Evolutionary conservation across 1,140 invertebrate species (phyloP).

Genomic region (Euschistus heros): DNA sequence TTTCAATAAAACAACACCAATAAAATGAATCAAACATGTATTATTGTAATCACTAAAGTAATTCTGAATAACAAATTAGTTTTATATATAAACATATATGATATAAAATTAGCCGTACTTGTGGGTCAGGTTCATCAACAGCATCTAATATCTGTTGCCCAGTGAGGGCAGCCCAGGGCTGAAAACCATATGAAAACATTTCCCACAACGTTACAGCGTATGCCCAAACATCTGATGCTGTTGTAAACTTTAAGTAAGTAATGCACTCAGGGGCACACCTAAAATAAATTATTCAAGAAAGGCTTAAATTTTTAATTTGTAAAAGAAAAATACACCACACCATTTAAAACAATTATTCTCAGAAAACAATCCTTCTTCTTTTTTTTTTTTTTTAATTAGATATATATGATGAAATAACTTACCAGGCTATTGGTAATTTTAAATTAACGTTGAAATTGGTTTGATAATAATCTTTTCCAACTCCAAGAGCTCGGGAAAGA

Average conservation of each 20-base stretch:
- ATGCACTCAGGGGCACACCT: conserved; percentile 97
- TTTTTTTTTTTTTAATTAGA: too few relatives aligned
- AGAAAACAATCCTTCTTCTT: too few relatives aligned
- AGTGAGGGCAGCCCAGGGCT: conserved; percentile 91
- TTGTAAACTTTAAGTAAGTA: conserved; percentile 89
- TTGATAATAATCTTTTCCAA: conserved; percentile 98
- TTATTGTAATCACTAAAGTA: too few relatives aligned
- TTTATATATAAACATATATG: too few relatives aligned
- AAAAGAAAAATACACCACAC: background rate
- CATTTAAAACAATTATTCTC: too few relatives aligned
- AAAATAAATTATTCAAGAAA: background rate
- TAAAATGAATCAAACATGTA: too few relatives aligned
- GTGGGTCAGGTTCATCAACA: conserved; percentile 85
- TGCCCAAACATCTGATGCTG: conserved; percentile 94
- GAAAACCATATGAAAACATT: conserved; percentile 96
- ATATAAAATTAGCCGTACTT: conserved; percentile 34
- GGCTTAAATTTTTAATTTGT: background rate
- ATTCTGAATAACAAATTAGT: too few relatives aligned
- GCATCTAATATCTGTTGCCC: conserved; percentile 93
- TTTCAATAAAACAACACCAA: too few relatives aligned
- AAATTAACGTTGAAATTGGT: conserved; percentile 97
- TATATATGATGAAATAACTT: conserved; percentile 34
- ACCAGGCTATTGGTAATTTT: conserved; percentile 96
- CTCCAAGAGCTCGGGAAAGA: conserved; percentile 84
- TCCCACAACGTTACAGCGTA: conserved; percentile 98